phyloP scores from a whole-genome alignment of 2,888 invertebrate genomes.

The Tiphia femorata region DNA sequence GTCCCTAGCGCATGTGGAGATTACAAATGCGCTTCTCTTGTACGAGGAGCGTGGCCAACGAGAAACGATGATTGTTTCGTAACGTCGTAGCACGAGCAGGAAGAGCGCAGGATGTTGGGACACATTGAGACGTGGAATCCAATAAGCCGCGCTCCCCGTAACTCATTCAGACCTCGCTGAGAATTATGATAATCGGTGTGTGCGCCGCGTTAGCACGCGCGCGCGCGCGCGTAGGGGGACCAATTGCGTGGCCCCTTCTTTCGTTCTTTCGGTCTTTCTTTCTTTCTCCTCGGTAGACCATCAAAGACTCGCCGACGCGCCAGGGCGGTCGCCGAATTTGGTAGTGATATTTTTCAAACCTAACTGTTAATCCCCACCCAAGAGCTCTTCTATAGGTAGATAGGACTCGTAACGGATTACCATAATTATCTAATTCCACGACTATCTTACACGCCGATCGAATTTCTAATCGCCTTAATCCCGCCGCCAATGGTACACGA shows the following conservation, averaged over 20 bases:
- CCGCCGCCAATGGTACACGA: too few species aligned
- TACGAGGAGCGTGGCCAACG: too few species aligned
- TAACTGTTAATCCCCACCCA: constrained; percentile 22
- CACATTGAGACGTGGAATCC: constrained; percentile 11
- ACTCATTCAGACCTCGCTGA: neutral
- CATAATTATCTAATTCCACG: too few species aligned
- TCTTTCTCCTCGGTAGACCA: neutral
- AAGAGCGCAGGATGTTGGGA: constrained; percentile 17
- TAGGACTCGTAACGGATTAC: too few species aligned
- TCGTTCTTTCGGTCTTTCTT: constrained; percentile 6
- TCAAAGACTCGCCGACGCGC: constrained; percentile 1
- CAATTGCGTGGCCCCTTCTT: too few species aligned
- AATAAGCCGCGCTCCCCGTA: constrained; percentile 16
- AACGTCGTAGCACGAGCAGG: constrained; percentile 17
- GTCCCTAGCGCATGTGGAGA: too few species aligned
- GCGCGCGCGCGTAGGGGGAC: too few species aligned
- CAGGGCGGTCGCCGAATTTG: constrained; percentile 24
- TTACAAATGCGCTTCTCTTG: too few species aligned
- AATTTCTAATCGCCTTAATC: too few species aligned
- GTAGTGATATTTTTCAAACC: constrained; percentile 25
- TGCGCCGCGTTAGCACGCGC: neutral
- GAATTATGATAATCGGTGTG: constrained; percentile 31
- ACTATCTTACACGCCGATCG: too few species aligned
- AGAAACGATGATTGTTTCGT: constrained; percentile 24
- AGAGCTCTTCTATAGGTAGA: too few species aligned